These are phyloP conservation scores for Vireo griseus DNA, from an alignment of 2,797 vertebrate species.

Conservation along the genomic window DNA sequence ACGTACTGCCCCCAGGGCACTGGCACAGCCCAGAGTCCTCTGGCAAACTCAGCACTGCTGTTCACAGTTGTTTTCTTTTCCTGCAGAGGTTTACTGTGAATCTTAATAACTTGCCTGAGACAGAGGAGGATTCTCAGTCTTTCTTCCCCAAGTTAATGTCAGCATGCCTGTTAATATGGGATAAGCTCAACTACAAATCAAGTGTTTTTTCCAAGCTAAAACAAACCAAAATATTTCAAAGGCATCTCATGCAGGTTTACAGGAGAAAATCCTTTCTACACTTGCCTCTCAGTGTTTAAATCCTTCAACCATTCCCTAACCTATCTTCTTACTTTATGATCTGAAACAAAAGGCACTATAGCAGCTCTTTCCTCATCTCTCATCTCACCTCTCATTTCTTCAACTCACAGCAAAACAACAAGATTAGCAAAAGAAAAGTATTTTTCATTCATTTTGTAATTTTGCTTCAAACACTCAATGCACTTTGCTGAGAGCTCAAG, in stretches of 20 bases:
- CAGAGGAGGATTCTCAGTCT: neutral
- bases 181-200: neutral
- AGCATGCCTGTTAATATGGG: neutral
- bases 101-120: slow-evolving; percentile 4
- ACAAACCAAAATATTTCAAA: neutral
- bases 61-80: neutral
- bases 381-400: neutral
- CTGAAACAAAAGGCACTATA: neutral
- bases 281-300: neutral
- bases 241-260: neutral
- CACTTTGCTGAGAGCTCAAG: neutral
- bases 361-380: neutral
- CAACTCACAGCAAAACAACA: neutral
- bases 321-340: neutral
- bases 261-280: neutral
- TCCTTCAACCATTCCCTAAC: neutral
- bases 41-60: neutral
- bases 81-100: neutral
- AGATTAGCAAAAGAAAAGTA: neutral
- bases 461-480: neutral
- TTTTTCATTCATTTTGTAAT: neutral
- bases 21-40: neutral
- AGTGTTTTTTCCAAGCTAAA: neutral
- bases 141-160: neutral
- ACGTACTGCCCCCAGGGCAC: neutral